Base-by-base conservation (phyloP, 2,888 invertebrate species). In the Cataglyphis cursor region DNA sequence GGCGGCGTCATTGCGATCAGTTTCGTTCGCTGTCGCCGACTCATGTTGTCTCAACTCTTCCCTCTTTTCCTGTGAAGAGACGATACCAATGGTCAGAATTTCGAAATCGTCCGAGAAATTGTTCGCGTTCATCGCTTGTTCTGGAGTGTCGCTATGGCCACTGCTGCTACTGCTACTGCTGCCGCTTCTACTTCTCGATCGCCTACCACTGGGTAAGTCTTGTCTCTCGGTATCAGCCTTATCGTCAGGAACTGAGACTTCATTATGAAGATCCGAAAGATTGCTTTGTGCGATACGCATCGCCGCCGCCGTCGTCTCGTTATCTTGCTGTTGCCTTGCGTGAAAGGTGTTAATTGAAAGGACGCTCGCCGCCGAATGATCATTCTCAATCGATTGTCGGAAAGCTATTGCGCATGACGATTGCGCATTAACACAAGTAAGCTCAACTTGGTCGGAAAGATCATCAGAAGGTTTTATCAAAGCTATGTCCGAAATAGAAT, bases 21-120 rank as follows among this genome's bases (percentile, higher is more conserved):
- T 85, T 61, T 91, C 90, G 85, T 89, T 48, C 54, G 54, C 85
- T 90, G 92, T 93, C 18, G 92, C 92, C 10, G 91, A 89, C 72
- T 93, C 93, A 62, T 92, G 93, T 59, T 91, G 93, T 59, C 92
- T 92, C 61, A 93, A 88, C 66, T 93, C 93, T 76, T 90, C 89
- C 91, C 91, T 90, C 51, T 88, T 93, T 81, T 92, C 93, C 5
- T 1, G 18, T 54, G 92, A 83, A 4, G 93, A 92, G 8, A 92
- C 91, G 38, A 89, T 83, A 74, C 85, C 87, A 72, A 93, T 89
- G 68, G 88, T 87, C 68, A 93, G 73, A 61, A 85, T 85, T 66
- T 91, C 87, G 65, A 83, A 89, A 24, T 87, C 85, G 31, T 87
- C 66, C 10, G 88, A 72, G 64, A 83, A 74, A 38, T 88, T 68